Evolutionary conservation across 2,797 vertebrate species (phyloP).

Genomic region (Peromyscus nudipes): DNA sequence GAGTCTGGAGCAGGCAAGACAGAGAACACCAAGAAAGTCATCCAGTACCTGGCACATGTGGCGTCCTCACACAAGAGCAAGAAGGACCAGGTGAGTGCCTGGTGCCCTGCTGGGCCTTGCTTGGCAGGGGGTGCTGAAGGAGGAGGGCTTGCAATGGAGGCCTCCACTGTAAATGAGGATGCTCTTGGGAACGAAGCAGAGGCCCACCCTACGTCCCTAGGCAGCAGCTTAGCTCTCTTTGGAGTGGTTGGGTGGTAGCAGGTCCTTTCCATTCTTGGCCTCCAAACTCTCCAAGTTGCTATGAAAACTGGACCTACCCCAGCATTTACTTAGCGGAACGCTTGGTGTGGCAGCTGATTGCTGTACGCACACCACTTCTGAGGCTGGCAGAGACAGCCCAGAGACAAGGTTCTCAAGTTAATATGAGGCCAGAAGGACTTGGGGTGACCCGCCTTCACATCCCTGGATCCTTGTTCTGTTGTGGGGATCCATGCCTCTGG

Average conservation of each 20-base stretch:
- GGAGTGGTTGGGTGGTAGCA: background rate
- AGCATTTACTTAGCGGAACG: background rate
- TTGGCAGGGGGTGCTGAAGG: background rate
- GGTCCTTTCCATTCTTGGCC: background rate
- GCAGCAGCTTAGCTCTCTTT: background rate
- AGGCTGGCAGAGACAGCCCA: background rate
- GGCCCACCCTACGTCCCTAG: background rate
- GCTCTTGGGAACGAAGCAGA: conserved; percentile 14
- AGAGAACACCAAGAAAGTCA: conserved; percentile 99
- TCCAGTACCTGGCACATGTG: conserved; percentile 98
- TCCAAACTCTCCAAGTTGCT: background rate
- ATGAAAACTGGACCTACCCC: background rate
- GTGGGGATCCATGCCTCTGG: conserved; percentile 61
- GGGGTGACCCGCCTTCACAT: background rate
- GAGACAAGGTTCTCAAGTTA: background rate
- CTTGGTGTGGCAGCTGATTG: background rate
- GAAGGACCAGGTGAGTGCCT: conserved; percentile 96
- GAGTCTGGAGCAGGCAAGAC: conserved; percentile 99
- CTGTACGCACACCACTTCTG: background rate
- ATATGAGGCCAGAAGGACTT: background rate
- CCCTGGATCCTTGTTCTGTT: background rate
- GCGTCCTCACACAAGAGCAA: conserved; percentile 98
- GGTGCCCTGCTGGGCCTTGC: too few relatives aligned
- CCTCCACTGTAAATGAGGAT: background rate
- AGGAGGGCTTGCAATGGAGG: background rate